Evolutionary conservation across 2,113 vertebrate genomes (phyloP).

Genomic region (Dunckerocampus dactyliophorus): DNA sequence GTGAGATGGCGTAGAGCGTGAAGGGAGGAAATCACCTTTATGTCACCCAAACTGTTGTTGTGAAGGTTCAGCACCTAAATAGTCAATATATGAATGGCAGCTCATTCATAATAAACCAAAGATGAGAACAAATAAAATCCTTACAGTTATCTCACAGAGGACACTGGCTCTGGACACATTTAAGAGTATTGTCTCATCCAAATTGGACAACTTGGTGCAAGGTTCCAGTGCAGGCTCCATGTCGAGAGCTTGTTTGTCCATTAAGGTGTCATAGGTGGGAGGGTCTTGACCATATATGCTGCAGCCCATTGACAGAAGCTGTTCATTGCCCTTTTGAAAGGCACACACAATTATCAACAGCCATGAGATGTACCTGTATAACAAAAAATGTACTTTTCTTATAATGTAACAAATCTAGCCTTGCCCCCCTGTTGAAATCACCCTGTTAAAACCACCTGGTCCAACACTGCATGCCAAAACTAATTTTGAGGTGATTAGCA

Average conservation of each 20-base stretch:
- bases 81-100: slow-evolving; percentile 2
- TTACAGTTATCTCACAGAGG: slow-evolving; percentile 81
- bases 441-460: too few relatives aligned
- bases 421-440: too few relatives aligned
- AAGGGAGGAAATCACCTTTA: slow-evolving; percentile 75
- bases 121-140: slow-evolving; percentile 18
- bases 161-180: slow-evolving; percentile 68
- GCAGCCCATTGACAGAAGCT: slow-evolving; percentile 1
- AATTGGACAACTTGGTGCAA: slow-evolving; percentile 67
- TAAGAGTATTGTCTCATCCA: slow-evolving; percentile 77
- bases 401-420: background rate
- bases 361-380: too few relatives aligned
- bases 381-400: background rate
- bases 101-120: background rate
- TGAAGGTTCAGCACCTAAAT: slow-evolving; percentile 79
- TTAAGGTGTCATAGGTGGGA: slow-evolving; percentile 36
- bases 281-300: slow-evolving; percentile 2
- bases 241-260: slow-evolving; percentile 70
- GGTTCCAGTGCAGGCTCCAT: slow-evolving; percentile 75
- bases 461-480: too few relatives aligned
- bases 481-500: too few relatives aligned
- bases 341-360: background rate
- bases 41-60: slow-evolving; percentile 75
- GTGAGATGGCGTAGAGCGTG: slow-evolving; percentile 71
- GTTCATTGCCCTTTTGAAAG: slow-evolving; percentile 40